A percentile compares a stretch with the other conserved stretches of the same genome.
These are phyloP conservation scores for Hypotaenidia philippensis DNA, from an alignment of 2,797 vertebrate genomes.

Conservation along the genomic window DNA sequence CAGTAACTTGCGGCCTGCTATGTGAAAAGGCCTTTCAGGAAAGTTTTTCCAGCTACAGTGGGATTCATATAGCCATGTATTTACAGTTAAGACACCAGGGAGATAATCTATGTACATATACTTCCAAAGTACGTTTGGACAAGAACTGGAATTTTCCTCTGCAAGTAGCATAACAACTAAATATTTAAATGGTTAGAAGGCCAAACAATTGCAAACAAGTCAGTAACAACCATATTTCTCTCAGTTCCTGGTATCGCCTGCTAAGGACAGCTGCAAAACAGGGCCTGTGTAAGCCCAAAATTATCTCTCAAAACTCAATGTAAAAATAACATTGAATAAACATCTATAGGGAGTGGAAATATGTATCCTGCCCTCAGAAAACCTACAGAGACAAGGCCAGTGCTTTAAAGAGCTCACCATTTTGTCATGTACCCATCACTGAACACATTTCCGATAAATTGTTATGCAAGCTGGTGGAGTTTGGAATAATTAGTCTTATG, in stretches of 20 bases:
- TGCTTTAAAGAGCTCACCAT: background rate
- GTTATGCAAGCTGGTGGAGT: constrained; percentile 32
- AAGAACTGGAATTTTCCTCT: constrained; percentile 15
- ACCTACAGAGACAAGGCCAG: background rate
- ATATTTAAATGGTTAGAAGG: constrained; percentile 43
- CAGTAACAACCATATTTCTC: background rate
- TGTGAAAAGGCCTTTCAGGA: background rate
- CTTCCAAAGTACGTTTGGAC: constrained; percentile 20
- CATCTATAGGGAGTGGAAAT: background rate
- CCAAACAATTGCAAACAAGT: constrained; percentile 41
- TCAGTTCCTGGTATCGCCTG: background rate
- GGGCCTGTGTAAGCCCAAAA: background rate
- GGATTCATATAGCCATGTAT: background rate
- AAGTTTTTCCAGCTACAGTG: background rate
- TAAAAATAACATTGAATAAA: background rate
- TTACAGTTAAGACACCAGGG: background rate
- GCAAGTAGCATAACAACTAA: background rate
- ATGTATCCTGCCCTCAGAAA: fast-evolving
- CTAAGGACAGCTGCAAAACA: background rate
- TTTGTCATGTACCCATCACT: background rate
- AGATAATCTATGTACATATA: background rate
- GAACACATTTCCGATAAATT: constrained; percentile 12
- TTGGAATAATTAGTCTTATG: constrained; percentile 12
- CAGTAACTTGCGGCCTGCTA: background rate
- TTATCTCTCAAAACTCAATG: background rate